Base-by-base conservation (phyloP, 2,797 vertebrate species). In the Cryptoprocta ferox region DNA sequence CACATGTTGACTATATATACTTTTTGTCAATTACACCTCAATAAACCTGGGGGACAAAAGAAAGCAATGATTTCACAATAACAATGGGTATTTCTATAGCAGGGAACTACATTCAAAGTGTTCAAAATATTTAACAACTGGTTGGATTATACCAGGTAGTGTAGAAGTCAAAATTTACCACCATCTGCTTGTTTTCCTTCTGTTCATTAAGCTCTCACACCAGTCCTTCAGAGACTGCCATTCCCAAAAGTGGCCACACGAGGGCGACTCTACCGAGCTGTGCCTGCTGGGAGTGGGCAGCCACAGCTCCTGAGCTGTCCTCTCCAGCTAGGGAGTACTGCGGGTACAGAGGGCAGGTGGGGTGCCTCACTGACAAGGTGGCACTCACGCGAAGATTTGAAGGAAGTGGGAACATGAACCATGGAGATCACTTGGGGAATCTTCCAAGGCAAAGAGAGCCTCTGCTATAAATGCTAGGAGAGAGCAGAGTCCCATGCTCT, bases 21-120 rank as follows among this genome's bases (percentile, higher is more conserved):
- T 66, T 78, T 70, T 50, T 76, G 37, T 68, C 37, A 82, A 75
- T 59, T 88, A 68, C 16, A 82, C 15, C 32, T 66, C 84, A 66
- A 50, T 82, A 92, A 95, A 88, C 26, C 75, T 81, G n/a, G 39
- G 32, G 42, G 53, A 1, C 4, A 15, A 14, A 59, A 94, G 85
- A 93, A 97, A 86, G 30, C 82, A 94, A 92, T 59, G 83, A 71
- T 92, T 93, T 90, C 37, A n/a, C 48, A n/a, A 84, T 94, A 94
- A 93, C 71, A 87, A 93, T 92, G 63, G 95, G 92, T 97, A 91
- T 91, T 97, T 97, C 56, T 71, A 95, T n/a, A 65, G n/a, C 85
- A 84, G 94, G 26, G 39, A 78, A 73, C 68, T 53, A 85, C 61
- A 91, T 90, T 53, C 2, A 6, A 91, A 89, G 76, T 75, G 76